Evolutionary conservation across 2,797 vertebrate genomes (phyloP).

Genomic region (Neoniphon sammara): DNA sequence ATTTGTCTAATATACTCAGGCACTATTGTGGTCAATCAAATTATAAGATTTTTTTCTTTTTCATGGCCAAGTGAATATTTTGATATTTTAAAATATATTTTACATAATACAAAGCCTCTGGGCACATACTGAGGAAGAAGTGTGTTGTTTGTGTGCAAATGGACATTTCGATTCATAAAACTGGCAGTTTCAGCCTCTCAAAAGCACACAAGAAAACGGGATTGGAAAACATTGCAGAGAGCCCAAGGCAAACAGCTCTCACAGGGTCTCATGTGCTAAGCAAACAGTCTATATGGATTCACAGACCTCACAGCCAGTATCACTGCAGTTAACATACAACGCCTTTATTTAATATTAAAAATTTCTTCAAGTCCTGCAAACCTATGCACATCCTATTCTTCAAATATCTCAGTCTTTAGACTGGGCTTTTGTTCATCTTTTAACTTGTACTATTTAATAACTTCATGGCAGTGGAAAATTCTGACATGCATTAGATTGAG

Average conservation of each 20-base stretch:
- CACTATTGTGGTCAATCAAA: neutral
- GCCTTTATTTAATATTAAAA: neutral
- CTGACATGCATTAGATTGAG: no score
- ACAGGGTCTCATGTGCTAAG: neutral
- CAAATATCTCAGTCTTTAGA: no score
- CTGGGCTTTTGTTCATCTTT: no score
- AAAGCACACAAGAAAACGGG: neutral
- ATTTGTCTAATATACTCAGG: neutral
- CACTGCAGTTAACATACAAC: neutral
- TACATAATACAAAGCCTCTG: conserved; percentile 41
- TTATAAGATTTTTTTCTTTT: neutral
- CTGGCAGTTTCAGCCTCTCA: conserved; percentile 31
- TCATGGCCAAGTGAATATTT: conserved; percentile 22
- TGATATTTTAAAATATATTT: conserved; percentile 42
- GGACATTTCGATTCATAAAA: conserved; percentile 44
- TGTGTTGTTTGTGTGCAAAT: conserved; percentile 39
- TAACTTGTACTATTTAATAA: no score
- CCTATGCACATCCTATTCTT: no score
- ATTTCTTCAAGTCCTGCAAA: no score
- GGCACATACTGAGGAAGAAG: conserved; percentile 19
- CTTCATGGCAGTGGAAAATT: no score
- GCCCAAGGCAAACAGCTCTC: conserved; percentile 20
- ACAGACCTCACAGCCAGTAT: conserved; percentile 11
- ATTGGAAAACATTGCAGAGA: conserved; percentile 38
- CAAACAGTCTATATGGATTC: conserved; percentile 26